phyloP scores from a whole-genome alignment of 2,888 invertebrate genomes.

The Nomada goodeniana region DNA sequence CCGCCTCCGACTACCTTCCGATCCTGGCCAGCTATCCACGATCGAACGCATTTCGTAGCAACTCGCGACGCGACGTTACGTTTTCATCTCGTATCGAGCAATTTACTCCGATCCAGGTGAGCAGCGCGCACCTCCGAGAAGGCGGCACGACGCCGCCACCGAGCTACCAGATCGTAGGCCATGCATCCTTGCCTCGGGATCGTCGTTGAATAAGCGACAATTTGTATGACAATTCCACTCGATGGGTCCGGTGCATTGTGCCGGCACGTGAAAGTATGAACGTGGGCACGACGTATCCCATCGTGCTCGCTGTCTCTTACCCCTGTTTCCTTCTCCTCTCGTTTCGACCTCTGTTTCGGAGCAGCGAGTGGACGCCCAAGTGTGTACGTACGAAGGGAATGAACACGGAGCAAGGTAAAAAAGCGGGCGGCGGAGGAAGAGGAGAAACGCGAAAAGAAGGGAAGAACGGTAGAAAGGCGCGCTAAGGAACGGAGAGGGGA shows the following conservation, averaged over 20 bases:
- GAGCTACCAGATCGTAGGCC: constrained; percentile 52
- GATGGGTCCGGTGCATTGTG: constrained; percentile 75
- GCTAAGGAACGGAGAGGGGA: not conserved
- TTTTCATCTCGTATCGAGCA: constrained; percentile 4
- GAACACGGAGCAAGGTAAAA: not conserved
- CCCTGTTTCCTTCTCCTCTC: constrained; percentile 21
- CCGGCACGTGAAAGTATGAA: constrained; percentile 72
- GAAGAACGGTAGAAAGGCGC: not conserved
- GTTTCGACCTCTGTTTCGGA: constrained; percentile 52
- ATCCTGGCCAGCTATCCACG: not conserved
- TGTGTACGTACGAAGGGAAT: not conserved
- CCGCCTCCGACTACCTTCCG: not conserved
- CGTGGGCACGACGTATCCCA: constrained; percentile 67
- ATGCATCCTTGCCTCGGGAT: constrained; percentile 62
- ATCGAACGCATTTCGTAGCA: not conserved
- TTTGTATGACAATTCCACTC: constrained; percentile 80
- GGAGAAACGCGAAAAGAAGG: constrained; percentile 12
- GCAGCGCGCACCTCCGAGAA: constrained; percentile 6
- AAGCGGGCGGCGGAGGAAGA: constrained; percentile 7
- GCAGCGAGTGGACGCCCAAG: constrained; percentile 41
- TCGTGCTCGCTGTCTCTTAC: constrained; percentile 55
- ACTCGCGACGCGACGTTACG: not conserved
- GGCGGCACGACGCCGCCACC: constrained; percentile 39
- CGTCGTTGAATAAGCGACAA: constrained; percentile 77
- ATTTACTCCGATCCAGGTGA: not conserved